These are phyloP conservation scores for Leptodactylus fuscus DNA, from an alignment of 2,113 vertebrate genomes.

Conservation along the genomic window DNA sequence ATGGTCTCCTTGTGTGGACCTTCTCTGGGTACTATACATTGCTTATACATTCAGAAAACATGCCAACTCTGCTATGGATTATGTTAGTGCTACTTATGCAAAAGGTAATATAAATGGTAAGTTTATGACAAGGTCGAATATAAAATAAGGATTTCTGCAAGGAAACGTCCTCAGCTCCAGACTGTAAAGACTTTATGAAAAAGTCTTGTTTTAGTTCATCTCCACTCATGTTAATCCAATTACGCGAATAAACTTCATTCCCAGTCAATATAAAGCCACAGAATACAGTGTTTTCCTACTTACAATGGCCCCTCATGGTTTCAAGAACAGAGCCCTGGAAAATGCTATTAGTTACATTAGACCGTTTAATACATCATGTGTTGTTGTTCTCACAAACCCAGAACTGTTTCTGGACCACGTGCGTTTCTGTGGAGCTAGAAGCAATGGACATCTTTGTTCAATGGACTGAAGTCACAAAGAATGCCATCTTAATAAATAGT, in stretches of 20 bases:
- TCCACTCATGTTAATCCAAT: not conserved
- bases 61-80: too few relatives aligned
- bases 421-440: not conserved
- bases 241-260: not conserved
- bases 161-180: too few relatives aligned
- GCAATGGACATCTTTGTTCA: not conserved
- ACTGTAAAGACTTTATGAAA: too few relatives aligned
- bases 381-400: constrained; percentile 15
- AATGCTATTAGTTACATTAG: constrained; percentile 14
- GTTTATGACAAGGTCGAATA: too few relatives aligned
- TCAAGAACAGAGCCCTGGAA: not conserved
- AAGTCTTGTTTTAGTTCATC: not conserved
- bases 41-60: too few relatives aligned
- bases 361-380: constrained; percentile 40
- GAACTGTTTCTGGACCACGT: constrained; percentile 7
- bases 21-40: too few relatives aligned
- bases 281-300: not conserved
- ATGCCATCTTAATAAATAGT: not conserved
- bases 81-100: too few relatives aligned
- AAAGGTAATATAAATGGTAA: too few relatives aligned
- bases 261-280: not conserved
- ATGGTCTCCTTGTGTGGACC: too few relatives aligned
- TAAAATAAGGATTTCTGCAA: too few relatives aligned
- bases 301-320: not conserved
- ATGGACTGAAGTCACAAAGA: not conserved